phyloP scores from a whole-genome alignment of 2,888 invertebrate genomes.

The Erpobdella octoculata region DNA sequence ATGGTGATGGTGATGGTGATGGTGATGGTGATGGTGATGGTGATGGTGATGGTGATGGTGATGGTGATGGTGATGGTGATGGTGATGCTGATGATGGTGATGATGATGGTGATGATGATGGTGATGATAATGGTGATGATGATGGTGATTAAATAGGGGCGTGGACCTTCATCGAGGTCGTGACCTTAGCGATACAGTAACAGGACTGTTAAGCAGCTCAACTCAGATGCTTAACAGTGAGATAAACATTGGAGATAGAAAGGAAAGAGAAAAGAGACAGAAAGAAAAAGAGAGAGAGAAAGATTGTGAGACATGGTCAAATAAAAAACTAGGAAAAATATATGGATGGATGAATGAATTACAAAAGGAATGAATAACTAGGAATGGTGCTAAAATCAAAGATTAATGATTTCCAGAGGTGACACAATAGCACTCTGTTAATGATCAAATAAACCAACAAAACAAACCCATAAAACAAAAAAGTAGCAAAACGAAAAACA shows the following conservation, averaged over 20 bases:
- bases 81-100: too few species aligned
- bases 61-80: not conserved
- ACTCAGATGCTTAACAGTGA: not conserved
- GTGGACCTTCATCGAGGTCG: too few species aligned
- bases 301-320: too few species aligned
- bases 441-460: too few species aligned
- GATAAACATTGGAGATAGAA: too few species aligned
- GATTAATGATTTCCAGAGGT: not conserved
- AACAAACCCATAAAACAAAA: not conserved
- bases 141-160: too few species aligned
- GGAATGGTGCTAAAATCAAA: not conserved
- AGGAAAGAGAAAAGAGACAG: too few species aligned
- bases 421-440: not conserved
- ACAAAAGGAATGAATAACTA: not conserved
- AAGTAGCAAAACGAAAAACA: not conserved
- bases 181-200: too few species aligned
- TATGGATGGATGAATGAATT: not conserved
- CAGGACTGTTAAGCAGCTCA: too few species aligned
- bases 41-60: not conserved
- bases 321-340: not conserved
- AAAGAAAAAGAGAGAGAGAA: too few species aligned
- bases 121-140: not conserved
- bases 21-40: too few species aligned
- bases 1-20: not conserved
- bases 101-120: too few species aligned